Evolutionary conservation across 2,797 vertebrate species (phyloP), one percentile per base, ranked within the genome.

Genomic region (Austrolebias charrua): DNA sequence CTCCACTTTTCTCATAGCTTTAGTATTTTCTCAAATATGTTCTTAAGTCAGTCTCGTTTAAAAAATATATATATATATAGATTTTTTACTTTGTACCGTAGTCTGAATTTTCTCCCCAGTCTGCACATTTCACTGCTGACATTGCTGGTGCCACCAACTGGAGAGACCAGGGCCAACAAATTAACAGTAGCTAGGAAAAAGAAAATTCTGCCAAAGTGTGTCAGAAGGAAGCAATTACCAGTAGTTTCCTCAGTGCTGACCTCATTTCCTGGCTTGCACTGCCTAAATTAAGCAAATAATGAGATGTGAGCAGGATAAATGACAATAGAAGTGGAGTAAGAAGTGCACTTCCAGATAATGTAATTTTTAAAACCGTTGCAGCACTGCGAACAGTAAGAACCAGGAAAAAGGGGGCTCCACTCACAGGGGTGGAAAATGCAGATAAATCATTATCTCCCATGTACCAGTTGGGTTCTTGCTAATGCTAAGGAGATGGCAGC

Each of bases 171-270:
- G 20, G 49, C 46, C 0, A 13, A 60, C 52, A 58, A 72, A 71
- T 70, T 20, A 50, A 78, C 53, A 63, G 64, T 53, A 79, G 42
- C 60, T 42, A 7, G 4, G 18, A 47, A 18, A 48, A 48, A 48
- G 2, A 51, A 73, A 57, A 46, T 31, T 66, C 62, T 69, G 56
- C 64, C 57, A 69, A 81, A 82, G 66, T 69, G 54, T 80, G 79
- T 82, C 78, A 81, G 75, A 76, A 58, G 68, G 72, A 82, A 78
- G 75, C 75, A 81, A 86, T 86, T 83, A 84, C 68, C 13, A 15
- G 63, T 58, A 31, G 56, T 67, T 78, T 60, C 65, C 65, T 82
- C 67, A 75, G 75, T 18, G 8, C 54, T 20, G 51, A 85, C 82
- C 79, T 86, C 71, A 81, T 83, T 80, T 77, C 65, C 77, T 78